These are phyloP conservation scores for Micromesistius poutassou DNA, from an alignment of 2,797 vertebrate species.

Conservation along the genomic window DNA sequence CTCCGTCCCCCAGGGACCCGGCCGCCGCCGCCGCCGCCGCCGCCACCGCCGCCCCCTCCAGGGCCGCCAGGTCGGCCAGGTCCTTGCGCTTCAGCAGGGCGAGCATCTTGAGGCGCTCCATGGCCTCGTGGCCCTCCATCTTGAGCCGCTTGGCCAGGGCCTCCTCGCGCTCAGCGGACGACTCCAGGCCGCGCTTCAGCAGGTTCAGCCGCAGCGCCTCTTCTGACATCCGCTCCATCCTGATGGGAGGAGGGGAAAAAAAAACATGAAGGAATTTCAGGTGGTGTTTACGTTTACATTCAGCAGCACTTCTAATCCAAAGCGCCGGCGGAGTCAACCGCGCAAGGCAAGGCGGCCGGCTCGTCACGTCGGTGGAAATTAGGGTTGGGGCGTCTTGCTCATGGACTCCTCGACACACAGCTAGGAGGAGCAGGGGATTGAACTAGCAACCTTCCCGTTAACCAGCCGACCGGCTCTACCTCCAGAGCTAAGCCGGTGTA, in stretches of 20 bases:
- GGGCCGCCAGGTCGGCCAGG: constrained; percentile 63
- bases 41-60: constrained; percentile 64
- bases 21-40: constrained; percentile 60
- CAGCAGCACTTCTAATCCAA: too few relatives aligned
- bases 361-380: too few relatives aligned
- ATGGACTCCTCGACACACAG: too few relatives aligned
- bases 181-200: constrained; percentile 81
- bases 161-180: constrained; percentile 78
- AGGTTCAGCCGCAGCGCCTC: constrained; percentile 83
- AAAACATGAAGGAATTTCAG: not conserved
- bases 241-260: constrained; percentile 27
- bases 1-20: constrained; percentile 65
- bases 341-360: too few relatives aligned
- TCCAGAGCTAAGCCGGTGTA: too few relatives aligned
- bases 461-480: too few relatives aligned
- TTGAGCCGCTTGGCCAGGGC: constrained; percentile 83
- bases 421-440: too few relatives aligned
- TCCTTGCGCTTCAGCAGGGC: constrained; percentile 86
- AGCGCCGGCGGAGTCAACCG: too few relatives aligned
- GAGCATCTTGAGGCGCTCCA: constrained; percentile 88
- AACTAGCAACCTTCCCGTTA: too few relatives aligned
- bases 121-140: constrained; percentile 87
- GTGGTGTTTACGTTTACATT: not conserved
- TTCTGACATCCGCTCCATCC: constrained; percentile 88
- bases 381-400: too few relatives aligned